Evolutionary conservation across 2,888 invertebrate genomes (phyloP), one percentile per base, ranked within the genome.

Genomic region (Tethea ocularis): DNA sequence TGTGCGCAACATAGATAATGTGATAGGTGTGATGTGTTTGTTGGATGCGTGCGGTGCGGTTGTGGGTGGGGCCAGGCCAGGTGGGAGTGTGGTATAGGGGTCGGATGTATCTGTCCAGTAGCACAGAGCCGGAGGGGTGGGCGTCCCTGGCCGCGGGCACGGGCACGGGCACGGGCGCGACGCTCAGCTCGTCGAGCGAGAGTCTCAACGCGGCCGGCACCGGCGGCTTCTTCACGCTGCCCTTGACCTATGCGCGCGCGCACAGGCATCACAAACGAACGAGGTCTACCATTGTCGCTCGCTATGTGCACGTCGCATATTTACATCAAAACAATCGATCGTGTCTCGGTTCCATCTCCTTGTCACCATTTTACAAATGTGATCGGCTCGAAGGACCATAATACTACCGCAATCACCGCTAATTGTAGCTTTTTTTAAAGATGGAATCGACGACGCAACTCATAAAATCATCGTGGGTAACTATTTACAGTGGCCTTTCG

Each of bases 181-280:
- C 87, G 80, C 89, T 93, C 80, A 88, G 88, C 87, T 93, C 94
- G 92, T 95, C 96, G 80, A 94, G 95, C 94, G 95, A 94, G 89
- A 94, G 94, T 84, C 94, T 95, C 86, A 94, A 93, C 90, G 92
- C 94, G 84, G 91, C 88, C 67, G 94, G 94, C 78, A 91, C 88
- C 67, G 94, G 94, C 78, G 95, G 95, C 73, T 94, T 95, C 92
- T 95, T 95, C 93, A 95, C 95, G 82, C 93, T 95, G 93, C 95
- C 95, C 80, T 93, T 96, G 92, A 95, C 96, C 91, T 96, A 96
- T 93, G 96, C 96, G 93, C 95, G 96, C 89, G 95, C 95, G 93
- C 95, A 95, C 91, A 94, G 94, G 78, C 95, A 96, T 85, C 96
- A 96, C 93, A 96, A 96, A 93, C 95, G 96, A 92, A 96, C 96